Conservation (phyloP, 2,888 invertebrate genomes). For the Drosophila testacea region DNA sequence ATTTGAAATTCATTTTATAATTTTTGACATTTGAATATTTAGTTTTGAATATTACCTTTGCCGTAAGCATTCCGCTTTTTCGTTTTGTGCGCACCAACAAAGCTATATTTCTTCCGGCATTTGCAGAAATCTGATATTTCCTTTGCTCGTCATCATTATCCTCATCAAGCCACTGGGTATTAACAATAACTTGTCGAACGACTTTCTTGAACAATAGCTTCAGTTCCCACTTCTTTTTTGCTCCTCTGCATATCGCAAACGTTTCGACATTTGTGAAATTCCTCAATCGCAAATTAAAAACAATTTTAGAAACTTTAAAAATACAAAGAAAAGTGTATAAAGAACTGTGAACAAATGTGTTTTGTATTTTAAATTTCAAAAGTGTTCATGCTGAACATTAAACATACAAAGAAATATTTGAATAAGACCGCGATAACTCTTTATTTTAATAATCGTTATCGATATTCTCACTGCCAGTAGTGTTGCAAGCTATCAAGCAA, state of each 20-base stretch:
- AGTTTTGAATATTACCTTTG: constrained; percentile 82
- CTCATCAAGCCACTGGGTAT: constrained; percentile 79
- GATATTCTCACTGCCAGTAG: background rate
- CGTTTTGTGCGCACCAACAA: constrained; percentile 86
- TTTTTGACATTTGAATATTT: background rate
- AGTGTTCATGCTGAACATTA: background rate
- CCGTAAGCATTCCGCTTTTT: constrained; percentile 86
- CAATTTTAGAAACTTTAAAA: background rate
- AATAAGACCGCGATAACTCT: background rate
- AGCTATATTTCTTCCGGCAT: constrained; percentile 86
- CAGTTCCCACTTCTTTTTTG: constrained; percentile 84
- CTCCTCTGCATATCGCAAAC: constrained; percentile 47
- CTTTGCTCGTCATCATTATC: constrained; percentile 56
- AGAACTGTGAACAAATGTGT: background rate
- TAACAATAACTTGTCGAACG: constrained; percentile 87
- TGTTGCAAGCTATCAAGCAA: background rate
- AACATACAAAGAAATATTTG: background rate
- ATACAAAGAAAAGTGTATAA: background rate
- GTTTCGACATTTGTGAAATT: constrained; percentile 43
- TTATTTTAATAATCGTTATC: background rate
- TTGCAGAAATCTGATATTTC: constrained; percentile 39
- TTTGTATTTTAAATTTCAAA: background rate
- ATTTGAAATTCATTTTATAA: constrained; percentile 22
- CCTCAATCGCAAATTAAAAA: background rate
- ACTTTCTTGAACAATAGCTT: constrained; percentile 87